A percentile compares a stretch with the other conserved stretches of the same genome.
Evolutionary conservation across 2,113 vertebrate genomes (phyloP).

Genomic region (Nothobranchius furzeri): DNA sequence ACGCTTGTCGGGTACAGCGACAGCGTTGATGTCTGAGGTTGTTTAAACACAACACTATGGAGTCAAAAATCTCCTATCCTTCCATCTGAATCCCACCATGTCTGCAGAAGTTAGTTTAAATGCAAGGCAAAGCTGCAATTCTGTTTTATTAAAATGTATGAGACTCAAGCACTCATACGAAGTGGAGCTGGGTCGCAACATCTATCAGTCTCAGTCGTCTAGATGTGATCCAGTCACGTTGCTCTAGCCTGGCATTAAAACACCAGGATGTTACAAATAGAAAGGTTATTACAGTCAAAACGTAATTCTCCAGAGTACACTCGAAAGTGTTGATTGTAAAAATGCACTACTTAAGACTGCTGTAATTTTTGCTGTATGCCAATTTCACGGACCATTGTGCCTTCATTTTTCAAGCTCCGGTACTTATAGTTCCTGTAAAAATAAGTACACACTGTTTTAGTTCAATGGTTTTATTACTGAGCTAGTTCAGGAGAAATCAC

Average conservation of each 20-base stretch:
- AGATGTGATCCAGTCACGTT: not conserved
- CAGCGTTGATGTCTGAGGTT: no score
- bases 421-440: not conserved
- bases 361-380: not conserved
- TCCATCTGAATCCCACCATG: no score
- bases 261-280: not conserved
- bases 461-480: not conserved
- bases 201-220: not conserved
- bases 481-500: not conserved
- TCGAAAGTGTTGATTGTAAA: not conserved
- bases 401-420: not conserved
- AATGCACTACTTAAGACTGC: not conserved
- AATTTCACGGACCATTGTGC: not conserved
- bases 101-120: not conserved
- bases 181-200: not conserved
- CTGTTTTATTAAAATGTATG: not conserved
- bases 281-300: no score
- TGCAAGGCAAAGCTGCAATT: not conserved
- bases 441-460: not conserved
- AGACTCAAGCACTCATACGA: constrained; percentile 2
- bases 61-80: no score
- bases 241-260: not conserved
- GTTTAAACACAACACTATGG: no score
- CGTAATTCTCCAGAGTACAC: not conserved
- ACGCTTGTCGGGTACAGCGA: no score